Evolutionary conservation across 2,113 vertebrate species (phyloP).

Genomic region (Aldabrachelys gigantea): DNA sequence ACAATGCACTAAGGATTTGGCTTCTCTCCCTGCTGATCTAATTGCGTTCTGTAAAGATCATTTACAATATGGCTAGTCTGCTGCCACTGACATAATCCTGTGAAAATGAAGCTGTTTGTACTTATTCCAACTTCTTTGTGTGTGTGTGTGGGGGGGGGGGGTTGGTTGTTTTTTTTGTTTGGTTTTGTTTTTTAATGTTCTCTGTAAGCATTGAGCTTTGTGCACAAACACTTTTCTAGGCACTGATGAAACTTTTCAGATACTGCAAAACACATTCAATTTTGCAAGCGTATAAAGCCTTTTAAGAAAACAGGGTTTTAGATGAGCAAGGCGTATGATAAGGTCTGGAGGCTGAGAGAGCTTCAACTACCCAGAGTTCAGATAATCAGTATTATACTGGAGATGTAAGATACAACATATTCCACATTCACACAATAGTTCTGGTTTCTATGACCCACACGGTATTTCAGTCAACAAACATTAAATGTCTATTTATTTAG

Average conservation of each 20-base stretch:
- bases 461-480: not conserved
- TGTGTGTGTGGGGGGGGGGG: not conserved
- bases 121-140: not conserved
- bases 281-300: not conserved
- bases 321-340: not conserved
- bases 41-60: conserved; percentile 25
- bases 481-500: not conserved
- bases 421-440: conserved; percentile 2
- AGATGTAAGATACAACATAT: not conserved
- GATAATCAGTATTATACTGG: not conserved
- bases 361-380: conserved; percentile 23
- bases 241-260: not conserved
- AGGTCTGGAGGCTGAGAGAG: not conserved
- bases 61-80: conserved; percentile 20
- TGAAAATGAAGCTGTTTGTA: conserved; percentile 20
- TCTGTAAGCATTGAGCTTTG: conserved; percentile 5
- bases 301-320: not conserved
- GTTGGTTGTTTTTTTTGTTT: not conserved
- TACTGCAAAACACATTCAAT: not conserved
- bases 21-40: not conserved
- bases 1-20: not conserved
- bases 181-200: not conserved
- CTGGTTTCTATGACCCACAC: not conserved
- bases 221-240: not conserved
- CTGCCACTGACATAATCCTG: conserved; percentile 23